Evolutionary conservation across 2,888 invertebrate genomes (phyloP).

Genomic region (Leucoptera coffeella): DNA sequence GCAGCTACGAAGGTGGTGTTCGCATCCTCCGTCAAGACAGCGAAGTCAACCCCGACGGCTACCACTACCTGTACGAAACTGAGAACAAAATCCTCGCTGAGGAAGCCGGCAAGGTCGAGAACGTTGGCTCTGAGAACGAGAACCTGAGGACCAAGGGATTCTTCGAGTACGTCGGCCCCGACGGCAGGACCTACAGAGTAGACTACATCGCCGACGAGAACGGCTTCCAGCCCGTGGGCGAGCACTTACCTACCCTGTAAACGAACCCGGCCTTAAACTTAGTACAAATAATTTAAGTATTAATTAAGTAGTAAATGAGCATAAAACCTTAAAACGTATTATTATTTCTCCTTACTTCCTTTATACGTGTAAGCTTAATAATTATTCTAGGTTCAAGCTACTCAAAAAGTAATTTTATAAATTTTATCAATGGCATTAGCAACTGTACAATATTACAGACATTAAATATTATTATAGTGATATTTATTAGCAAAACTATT

Average conservation of each 20-base stretch:
- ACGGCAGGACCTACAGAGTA: slow-evolving; percentile 38
- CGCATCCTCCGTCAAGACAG: slow-evolving; percentile 36
- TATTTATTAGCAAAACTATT: no score
- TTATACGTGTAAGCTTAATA: no score
- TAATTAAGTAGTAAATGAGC: no score
- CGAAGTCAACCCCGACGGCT: slow-evolving; percentile 25
- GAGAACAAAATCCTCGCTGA: slow-evolving; percentile 42
- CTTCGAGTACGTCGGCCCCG: slow-evolving; percentile 34
- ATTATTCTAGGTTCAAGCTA: no score
- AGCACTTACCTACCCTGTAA: slow-evolving; percentile 30
- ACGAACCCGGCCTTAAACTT: no score
- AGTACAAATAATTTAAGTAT: no score
- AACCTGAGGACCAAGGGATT: slow-evolving; percentile 31
- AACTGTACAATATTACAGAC: no score
- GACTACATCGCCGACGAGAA: slow-evolving; percentile 44
- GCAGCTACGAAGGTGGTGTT: slow-evolving; percentile 8
- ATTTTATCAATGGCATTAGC: no score
- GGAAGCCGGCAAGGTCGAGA: slow-evolving; percentile 30
- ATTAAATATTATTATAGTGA: no score
- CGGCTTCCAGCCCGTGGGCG: slow-evolving; percentile 27
- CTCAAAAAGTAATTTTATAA: no score
- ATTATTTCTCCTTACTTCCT: no score
- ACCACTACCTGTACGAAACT: slow-evolving; percentile 43
- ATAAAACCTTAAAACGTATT: no score
- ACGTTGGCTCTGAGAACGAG: slow-evolving; percentile 18